phyloP scores from a whole-genome alignment of 2,888 invertebrate species.

The Arge pagana region DNA sequence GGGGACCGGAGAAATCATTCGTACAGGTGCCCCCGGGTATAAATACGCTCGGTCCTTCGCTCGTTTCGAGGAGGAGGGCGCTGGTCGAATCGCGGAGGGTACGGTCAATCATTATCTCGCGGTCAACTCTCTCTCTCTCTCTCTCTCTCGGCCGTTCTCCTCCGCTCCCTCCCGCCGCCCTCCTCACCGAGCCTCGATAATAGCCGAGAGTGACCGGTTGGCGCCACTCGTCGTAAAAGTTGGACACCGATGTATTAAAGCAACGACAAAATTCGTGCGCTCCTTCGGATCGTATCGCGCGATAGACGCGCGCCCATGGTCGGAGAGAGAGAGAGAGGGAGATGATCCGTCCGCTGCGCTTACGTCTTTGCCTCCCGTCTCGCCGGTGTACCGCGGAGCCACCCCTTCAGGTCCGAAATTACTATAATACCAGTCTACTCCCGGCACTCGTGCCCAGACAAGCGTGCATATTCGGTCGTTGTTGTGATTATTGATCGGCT shows the following conservation, averaged over 20 bases:
- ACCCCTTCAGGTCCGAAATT: conserved; percentile 45
- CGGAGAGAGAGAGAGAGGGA: neutral
- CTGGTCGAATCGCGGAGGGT: too few relatives aligned
- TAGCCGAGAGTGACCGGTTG: conserved; percentile 43
- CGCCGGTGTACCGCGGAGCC: too few relatives aligned
- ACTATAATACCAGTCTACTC: conserved; percentile 49
- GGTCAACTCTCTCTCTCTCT: too few relatives aligned
- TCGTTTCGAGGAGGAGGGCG: too few relatives aligned
- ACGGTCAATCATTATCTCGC: too few relatives aligned
- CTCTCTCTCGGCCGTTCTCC: conserved; percentile 11
- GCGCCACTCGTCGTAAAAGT: conserved; percentile 48
- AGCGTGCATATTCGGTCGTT: conserved; percentile 47
- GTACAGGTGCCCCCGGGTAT: too few relatives aligned
- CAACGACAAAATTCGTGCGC: conserved; percentile 21
- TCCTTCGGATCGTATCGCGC: conserved; percentile 2
- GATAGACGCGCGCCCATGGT: neutral
- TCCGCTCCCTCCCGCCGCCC: conserved; percentile 10
- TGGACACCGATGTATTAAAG: conserved; percentile 19
- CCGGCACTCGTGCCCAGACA: conserved; percentile 28
- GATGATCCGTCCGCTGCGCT: too few relatives aligned
- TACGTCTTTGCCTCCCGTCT: too few relatives aligned
- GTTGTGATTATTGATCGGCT: conserved; percentile 54
- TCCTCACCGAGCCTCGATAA: conserved; percentile 30
- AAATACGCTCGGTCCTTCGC: too few relatives aligned
- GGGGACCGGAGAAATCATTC: too few relatives aligned